Conservation (phyloP, 2,797 vertebrate species). For the Sebastes aleutianus region DNA sequence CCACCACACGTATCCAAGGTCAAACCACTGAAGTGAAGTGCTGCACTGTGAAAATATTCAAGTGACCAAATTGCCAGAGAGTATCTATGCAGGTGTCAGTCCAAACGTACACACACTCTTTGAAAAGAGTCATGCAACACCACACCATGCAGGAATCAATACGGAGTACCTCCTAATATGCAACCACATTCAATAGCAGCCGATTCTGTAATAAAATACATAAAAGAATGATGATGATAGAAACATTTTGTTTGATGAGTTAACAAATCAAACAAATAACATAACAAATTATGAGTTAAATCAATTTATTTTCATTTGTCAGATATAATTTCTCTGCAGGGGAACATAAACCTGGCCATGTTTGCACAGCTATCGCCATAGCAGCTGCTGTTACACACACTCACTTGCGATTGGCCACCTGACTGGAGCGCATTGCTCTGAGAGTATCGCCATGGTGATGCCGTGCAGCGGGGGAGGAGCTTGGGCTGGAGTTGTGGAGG, state of each 20-base stretch:
- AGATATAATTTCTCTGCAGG: background rate
- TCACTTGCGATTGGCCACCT: slow-evolving; percentile 69
- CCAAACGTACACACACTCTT: background rate
- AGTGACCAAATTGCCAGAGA: background rate
- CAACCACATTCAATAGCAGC: slow-evolving; percentile 48
- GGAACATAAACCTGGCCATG: slow-evolving; percentile 39
- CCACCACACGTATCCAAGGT: background rate
- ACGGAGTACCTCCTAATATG: slow-evolving; percentile 52
- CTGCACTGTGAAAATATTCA: background rate
- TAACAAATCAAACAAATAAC: background rate
- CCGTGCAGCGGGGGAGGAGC: slow-evolving; percentile 34
- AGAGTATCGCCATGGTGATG: slow-evolving; percentile 28
- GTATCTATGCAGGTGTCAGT: background rate
- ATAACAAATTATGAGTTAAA: background rate
- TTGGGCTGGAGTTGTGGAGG: slow-evolving; percentile 12
- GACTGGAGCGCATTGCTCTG: slow-evolving; percentile 62
- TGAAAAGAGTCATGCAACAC: slow-evolving; percentile 40
- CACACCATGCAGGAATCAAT: slow-evolving; percentile 52
- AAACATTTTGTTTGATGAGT: background rate
- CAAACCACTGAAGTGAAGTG: background rate
- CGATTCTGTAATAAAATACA: slow-evolving; percentile 63
- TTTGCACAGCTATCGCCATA: slow-evolving; percentile 36
- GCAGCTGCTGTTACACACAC: slow-evolving; percentile 59
- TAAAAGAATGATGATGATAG: background rate
- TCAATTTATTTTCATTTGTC: background rate